phyloP scores from a whole-genome alignment of 2,888 invertebrate genomes.

The Tetragnatha montana region DNA sequence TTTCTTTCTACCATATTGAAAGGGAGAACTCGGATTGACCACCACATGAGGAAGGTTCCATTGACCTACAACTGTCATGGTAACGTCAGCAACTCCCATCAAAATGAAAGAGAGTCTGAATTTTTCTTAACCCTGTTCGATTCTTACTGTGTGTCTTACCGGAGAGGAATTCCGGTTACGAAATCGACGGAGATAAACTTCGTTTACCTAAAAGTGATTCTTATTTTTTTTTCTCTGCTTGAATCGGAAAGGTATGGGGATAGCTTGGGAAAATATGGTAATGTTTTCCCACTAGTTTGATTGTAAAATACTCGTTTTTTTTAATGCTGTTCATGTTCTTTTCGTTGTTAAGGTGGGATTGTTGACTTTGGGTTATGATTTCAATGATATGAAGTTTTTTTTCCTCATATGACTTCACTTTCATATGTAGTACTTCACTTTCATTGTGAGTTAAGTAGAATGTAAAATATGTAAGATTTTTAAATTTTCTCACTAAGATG shows the following conservation, averaged over 20 bases:
- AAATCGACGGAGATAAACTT: not conserved
- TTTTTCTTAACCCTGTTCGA: constrained; percentile 25
- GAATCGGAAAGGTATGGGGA: not conserved
- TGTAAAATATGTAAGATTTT: no score
- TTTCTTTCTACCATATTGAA: constrained; percentile 12
- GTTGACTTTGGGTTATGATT: not conserved
- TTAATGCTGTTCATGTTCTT: not conserved
- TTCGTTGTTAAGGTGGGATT: not conserved
- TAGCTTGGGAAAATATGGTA: no score
- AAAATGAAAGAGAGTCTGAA: constrained; percentile 12
- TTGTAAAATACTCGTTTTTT: not conserved
- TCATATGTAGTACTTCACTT: no score
- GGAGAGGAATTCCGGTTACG: constrained; percentile 8
- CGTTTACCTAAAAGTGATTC: not conserved
- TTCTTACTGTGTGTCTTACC: not conserved
- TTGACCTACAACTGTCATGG: constrained; percentile 26
- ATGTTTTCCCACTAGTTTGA: not conserved
- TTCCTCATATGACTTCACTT: no score
- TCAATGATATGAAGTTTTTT: not conserved
- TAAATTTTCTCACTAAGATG: no score
- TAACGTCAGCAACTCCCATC: constrained; percentile 26
- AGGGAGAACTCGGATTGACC: constrained; percentile 5
- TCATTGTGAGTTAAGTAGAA: no score
- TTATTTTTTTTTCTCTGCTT: not conserved
- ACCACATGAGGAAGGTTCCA: constrained; percentile 9